Conservation (phyloP, 2,888 invertebrate species). For the Eulithis prunata region DNA sequence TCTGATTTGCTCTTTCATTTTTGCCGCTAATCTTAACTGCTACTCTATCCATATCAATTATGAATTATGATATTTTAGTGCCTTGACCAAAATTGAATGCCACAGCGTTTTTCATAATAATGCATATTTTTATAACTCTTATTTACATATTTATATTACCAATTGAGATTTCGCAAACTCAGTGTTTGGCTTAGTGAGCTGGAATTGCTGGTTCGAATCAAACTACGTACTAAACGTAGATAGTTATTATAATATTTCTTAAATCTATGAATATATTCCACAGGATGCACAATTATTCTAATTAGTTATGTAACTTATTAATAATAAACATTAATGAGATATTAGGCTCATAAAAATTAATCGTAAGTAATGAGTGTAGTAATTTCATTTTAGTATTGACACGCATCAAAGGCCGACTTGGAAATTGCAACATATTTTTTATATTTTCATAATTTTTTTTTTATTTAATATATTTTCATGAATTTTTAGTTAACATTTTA, state of each 20-base stretch:
- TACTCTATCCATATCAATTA: background rate
- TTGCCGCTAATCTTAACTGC: background rate
- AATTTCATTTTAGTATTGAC: background rate
- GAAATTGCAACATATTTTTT: background rate
- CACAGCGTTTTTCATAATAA: constrained; percentile 2
- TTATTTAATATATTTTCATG: too few species aligned
- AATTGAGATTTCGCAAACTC: background rate
- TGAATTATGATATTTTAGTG: background rate
- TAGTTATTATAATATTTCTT: too few species aligned
- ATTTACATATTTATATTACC: background rate
- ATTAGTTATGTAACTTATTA: background rate
- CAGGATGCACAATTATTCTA: background rate
- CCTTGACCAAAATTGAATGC: constrained; percentile 6
- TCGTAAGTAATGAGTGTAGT: background rate
- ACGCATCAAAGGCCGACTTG: background rate
- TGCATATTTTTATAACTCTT: background rate
- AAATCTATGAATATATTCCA: background rate
- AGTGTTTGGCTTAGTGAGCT: too few species aligned
- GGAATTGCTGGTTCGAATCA: too few species aligned
- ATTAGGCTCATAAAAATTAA: background rate
- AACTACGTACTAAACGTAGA: too few species aligned
- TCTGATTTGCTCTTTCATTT: background rate
- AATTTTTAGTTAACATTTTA: too few species aligned
- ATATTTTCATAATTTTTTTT: too few species aligned
- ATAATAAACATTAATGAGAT: constrained; percentile 1